Evolutionary conservation across 2,113 vertebrate genomes (phyloP).

Genomic region (Meriones unguiculatus): DNA sequence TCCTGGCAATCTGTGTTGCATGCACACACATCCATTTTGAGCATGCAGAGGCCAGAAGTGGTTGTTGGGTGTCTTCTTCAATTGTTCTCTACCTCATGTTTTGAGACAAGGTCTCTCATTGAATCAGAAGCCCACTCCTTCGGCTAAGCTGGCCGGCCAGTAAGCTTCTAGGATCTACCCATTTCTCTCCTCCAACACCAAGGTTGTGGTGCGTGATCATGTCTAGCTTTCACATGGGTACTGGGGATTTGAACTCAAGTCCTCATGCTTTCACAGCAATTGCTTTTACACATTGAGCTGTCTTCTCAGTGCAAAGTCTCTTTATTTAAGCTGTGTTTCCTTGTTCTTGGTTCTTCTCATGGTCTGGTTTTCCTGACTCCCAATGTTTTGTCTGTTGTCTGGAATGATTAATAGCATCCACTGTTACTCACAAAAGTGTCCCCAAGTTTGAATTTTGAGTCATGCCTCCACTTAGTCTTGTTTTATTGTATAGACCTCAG

Average conservation of each 20-base stretch:
- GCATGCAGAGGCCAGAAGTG: background rate
- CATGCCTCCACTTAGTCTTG: background rate
- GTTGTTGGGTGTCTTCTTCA: background rate
- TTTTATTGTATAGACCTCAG: background rate
- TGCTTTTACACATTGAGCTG: background rate
- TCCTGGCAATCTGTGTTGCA: background rate
- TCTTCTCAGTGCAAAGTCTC: background rate
- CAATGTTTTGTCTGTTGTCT: background rate
- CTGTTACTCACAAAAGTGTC: background rate
- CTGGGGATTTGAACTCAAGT: background rate
- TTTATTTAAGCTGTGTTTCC: background rate
- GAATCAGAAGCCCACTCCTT: background rate
- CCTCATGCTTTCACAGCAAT: background rate
- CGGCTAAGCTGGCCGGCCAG: background rate
- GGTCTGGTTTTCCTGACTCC: background rate
- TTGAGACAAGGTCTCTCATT: background rate
- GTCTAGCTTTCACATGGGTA: background rate
- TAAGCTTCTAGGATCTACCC: too few species aligned
- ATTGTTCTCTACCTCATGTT: background rate
- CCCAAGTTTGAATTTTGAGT: background rate
- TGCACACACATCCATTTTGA: too few species aligned
- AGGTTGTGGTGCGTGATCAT: background rate
- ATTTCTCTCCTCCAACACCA: background rate
- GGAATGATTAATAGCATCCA: too few species aligned
- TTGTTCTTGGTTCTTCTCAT: background rate